These are phyloP conservation scores for Ictalurus furcatus DNA, from an alignment of 2,113 vertebrate genomes.

Conservation along the genomic window DNA sequence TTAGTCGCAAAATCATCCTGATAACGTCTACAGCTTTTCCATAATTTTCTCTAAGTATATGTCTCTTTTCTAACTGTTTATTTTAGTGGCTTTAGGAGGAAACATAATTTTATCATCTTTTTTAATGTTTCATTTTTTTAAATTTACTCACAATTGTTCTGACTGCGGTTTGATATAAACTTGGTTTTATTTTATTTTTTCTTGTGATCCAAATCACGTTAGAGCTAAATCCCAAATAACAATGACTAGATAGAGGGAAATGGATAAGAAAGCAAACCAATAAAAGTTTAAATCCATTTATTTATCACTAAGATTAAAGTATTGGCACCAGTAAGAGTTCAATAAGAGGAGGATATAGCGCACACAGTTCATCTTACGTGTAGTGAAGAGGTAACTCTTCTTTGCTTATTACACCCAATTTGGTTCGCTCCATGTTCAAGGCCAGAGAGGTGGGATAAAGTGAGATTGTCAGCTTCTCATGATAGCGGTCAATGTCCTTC, in stretches of 20 bases:
- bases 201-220: background rate
- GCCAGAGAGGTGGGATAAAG: slow-evolving; percentile 83
- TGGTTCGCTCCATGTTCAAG: slow-evolving; percentile 74
- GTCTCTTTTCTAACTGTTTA: background rate
- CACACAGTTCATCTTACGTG: slow-evolving; percentile 71
- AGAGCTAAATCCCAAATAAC: background rate
- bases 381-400: slow-evolving; percentile 92
- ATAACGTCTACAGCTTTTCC: background rate
- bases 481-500: slow-evolving; percentile 94
- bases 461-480: slow-evolving; percentile 89
- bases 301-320: background rate
- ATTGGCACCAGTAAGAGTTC: background rate
- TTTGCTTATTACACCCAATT: slow-evolving; percentile 85
- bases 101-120: background rate
- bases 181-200: background rate
- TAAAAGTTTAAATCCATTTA: background rate
- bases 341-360: background rate
- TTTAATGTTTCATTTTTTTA: background rate
- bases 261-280: background rate
- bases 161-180: background rate
- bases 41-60: background rate
- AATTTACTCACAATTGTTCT: background rate
- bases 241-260: background rate
- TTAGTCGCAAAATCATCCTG: background rate
- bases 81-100: background rate